These are phyloP conservation scores for Caranx ignobilis DNA, from an alignment of 2,113 vertebrate genomes.

Conservation along the genomic window DNA sequence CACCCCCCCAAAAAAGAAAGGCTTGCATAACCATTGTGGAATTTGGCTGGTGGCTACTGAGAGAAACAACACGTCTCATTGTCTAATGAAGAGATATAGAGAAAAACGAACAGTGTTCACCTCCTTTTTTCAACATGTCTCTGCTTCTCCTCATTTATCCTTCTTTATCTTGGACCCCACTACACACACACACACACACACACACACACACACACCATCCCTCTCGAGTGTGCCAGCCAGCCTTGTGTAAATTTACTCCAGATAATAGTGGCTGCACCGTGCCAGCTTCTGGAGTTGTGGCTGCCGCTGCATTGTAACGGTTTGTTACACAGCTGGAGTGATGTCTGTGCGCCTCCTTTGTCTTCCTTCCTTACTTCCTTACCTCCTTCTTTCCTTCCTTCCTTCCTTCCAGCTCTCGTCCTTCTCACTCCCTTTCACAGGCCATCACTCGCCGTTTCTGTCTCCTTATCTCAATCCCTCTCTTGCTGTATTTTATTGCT, in stretches of 20 bases:
- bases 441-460: slow-evolving; percentile 43
- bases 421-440: slow-evolving; percentile 29
- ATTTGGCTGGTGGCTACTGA: slow-evolving; percentile 47
- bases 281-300: slow-evolving; percentile 77
- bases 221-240: slow-evolving; percentile 48
- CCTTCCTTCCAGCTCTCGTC: slow-evolving; percentile 17
- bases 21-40: slow-evolving; percentile 59
- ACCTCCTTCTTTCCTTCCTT: neutral
- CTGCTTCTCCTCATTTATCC: slow-evolving; percentile 13
- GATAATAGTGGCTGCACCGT: slow-evolving; percentile 70
- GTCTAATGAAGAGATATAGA: slow-evolving; percentile 54
- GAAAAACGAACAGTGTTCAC: slow-evolving; percentile 51
- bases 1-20: slow-evolving; percentile 28
- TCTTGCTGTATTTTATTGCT: slow-evolving; percentile 38
- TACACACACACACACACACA: neutral
- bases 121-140: slow-evolving; percentile 41
- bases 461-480: slow-evolving; percentile 38
- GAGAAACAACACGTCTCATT: slow-evolving; percentile 69
- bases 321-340: slow-evolving; percentile 80
- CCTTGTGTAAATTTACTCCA: slow-evolving; percentile 73
- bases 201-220: neutral
- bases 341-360: slow-evolving; percentile 59
- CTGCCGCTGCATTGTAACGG: slow-evolving; percentile 69
- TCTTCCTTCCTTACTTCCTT: slow-evolving; percentile 17
- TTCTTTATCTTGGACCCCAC: neutral